phyloP scores from a whole-genome alignment of 2,797 vertebrate species.

The Morelia viridis region DNA sequence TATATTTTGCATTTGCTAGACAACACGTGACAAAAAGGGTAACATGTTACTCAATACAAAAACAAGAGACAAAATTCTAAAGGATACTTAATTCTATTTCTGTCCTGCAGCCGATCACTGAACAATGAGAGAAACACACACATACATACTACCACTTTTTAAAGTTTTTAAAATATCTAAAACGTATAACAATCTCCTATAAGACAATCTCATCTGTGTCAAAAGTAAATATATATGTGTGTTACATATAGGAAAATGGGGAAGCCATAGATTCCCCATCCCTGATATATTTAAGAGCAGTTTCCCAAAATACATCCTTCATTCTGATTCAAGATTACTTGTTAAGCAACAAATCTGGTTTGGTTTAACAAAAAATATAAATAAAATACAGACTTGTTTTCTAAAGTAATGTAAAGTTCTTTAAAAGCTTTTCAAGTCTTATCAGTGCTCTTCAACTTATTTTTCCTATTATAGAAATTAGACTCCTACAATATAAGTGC shows the following conservation, averaged over 20 bases:
- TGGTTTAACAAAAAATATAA: neutral
- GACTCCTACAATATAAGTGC: neutral
- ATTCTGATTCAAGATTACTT: neutral
- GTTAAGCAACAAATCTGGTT: neutral
- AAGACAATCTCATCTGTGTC: neutral
- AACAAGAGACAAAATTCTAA: neutral
- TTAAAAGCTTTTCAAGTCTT: neutral
- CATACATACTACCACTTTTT: neutral
- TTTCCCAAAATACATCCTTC: neutral
- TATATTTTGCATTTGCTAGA: conserved; percentile 19
- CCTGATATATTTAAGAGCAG: neutral
- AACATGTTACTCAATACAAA: neutral
- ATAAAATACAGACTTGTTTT: neutral
- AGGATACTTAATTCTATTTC: neutral
- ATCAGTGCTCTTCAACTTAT: neutral
- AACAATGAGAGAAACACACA: neutral
- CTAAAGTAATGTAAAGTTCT: neutral
- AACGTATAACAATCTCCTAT: neutral
- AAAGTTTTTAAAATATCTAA: neutral
- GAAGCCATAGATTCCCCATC: neutral
- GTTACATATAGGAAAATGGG: neutral
- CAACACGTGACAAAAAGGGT: conserved; percentile 1
- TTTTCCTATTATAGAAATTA: neutral
- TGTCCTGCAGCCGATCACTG: neutral
- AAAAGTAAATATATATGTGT: neutral